Evolutionary conservation across 1,140 invertebrate genomes (phyloP), one percentile per base, ranked within the genome.

Genomic region (Drosophila malerkotliana): DNA sequence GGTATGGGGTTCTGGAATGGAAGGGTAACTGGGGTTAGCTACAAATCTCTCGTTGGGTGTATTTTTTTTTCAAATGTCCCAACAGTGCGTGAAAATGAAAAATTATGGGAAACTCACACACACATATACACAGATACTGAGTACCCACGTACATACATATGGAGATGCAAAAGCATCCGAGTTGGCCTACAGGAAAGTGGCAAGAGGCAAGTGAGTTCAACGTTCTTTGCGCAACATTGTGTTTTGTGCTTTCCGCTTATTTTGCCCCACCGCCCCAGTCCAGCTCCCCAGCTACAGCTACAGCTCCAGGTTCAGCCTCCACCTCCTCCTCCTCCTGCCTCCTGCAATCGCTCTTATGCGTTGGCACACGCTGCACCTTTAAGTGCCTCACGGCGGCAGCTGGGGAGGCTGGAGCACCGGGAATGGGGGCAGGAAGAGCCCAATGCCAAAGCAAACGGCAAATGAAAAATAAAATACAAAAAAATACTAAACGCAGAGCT

Each of bases 221-320:
- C 82, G 82, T 87, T 87, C 82, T 87, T 87, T 87, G 82, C 82
- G 80, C 82, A 87, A 87, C 82, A 87, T 87, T 87, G 82, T 87
- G 83, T 87, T 87, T 87, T 88, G 83, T 88, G 83, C 82, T 85
- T 85, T 85, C 81, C 81, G 81, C 81, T 85, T 81, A 77, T 85
- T 85, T 85, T 85, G 52, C 82, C 68, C 66, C 73, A 62, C 72
- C 62, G 67, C 77, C 68, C 64, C 57, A 47, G 26, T 37, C 41
- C 45, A 59, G 30, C 14, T 24, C 41, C 6, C 37, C 34, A 9
- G 9, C 48, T 37, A 15, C 34, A 26, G 26, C 39, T 12, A 28
- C 41, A 24, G 21, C 28, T 12, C 18, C 15, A 1, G 18, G 12
- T 60, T 18, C 15, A n/a, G 26, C 37, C 30, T 39, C 59, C 37